These are phyloP conservation scores for Ornithorhynchus anatinus DNA, from an alignment of 2,113 vertebrate genomes.

Conservation along the genomic window DNA sequence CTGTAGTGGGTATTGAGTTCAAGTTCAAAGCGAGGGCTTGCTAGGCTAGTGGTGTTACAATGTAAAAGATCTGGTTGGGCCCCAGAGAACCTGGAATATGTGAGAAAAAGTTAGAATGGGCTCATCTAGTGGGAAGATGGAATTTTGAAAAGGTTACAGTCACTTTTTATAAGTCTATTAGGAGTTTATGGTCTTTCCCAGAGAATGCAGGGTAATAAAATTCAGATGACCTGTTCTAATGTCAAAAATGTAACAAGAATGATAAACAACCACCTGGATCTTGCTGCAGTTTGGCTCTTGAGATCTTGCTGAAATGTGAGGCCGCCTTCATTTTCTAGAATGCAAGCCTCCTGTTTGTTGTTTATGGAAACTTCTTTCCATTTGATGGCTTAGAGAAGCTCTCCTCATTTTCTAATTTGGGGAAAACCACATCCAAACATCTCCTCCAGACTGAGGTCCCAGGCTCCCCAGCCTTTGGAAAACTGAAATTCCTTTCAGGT, in stretches of 20 bases:
- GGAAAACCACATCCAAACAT: no score
- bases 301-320: slow-evolving; percentile 8
- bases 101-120: slow-evolving; percentile 2
- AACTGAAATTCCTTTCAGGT: background rate
- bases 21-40: background rate
- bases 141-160: slow-evolving; percentile 43
- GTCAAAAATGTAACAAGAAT: slow-evolving; percentile 16
- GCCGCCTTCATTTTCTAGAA: background rate
- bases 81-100: background rate
- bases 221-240: slow-evolving; percentile 42
- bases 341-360: background rate
- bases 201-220: slow-evolving; percentile 48
- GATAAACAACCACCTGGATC: slow-evolving; percentile 17
- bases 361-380: slow-evolving; percentile 2
- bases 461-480: background rate
- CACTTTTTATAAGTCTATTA: slow-evolving; percentile 58
- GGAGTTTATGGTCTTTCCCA: slow-evolving; percentile 57
- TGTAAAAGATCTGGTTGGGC: background rate
- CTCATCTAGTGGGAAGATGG: slow-evolving; percentile 16
- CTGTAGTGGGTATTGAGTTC: no score
- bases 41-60: background rate
- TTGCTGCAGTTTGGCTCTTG: background rate
- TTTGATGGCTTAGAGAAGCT: background rate
- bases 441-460: no score
- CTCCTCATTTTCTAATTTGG: background rate